A percentile compares a stretch with the other conserved stretches of the same genome.
Evolutionary conservation across 2,888 invertebrate genomes (phyloP).

Genomic region (Watsonalla cultraria): DNA sequence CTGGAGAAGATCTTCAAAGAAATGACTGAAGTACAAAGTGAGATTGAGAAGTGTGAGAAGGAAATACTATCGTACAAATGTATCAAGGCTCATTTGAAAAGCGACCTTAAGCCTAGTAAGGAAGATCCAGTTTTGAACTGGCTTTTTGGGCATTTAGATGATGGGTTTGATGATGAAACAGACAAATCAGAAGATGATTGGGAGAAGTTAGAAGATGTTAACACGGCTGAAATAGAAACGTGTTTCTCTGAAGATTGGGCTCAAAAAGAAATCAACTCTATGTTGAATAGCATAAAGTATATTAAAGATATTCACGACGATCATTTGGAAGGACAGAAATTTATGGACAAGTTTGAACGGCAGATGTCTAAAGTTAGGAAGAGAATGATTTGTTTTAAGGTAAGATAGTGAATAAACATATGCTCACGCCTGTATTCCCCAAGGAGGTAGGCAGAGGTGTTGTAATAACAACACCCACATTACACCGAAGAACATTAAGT

Average conservation of each 20-base stretch:
- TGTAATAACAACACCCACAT: too few species aligned
- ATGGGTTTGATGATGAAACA: constrained; percentile 38
- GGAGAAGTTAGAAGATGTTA: constrained; percentile 11
- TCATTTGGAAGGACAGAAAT: constrained; percentile 35
- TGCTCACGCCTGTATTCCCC: too few species aligned
- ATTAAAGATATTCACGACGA: constrained; percentile 48
- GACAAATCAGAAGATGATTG: constrained; percentile 26
- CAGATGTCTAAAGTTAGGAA: constrained; percentile 42
- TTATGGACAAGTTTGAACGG: constrained; percentile 42
- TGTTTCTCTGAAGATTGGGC: constrained; percentile 64
- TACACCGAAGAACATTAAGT: too few species aligned
- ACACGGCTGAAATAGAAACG: constrained; percentile 36
- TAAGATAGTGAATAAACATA: constrained; percentile 22
- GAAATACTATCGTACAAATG: constrained; percentile 50
- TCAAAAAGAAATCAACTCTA: constrained; percentile 52
- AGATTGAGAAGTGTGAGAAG: constrained; percentile 62
- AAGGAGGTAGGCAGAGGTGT: too few species aligned
- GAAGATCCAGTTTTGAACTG: constrained; percentile 56
- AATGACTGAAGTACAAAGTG: constrained; percentile 55
- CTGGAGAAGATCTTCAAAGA: constrained; percentile 49
- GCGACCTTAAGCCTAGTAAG: constrained; percentile 37
- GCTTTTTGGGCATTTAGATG: constrained; percentile 50
- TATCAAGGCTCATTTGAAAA: constrained; percentile 45
- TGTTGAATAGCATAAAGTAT: constrained; percentile 53
- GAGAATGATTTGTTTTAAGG: constrained; percentile 57